Evolutionary conservation across 2,113 vertebrate genomes (phyloP).

Genomic region (Apteryx mantelli): DNA sequence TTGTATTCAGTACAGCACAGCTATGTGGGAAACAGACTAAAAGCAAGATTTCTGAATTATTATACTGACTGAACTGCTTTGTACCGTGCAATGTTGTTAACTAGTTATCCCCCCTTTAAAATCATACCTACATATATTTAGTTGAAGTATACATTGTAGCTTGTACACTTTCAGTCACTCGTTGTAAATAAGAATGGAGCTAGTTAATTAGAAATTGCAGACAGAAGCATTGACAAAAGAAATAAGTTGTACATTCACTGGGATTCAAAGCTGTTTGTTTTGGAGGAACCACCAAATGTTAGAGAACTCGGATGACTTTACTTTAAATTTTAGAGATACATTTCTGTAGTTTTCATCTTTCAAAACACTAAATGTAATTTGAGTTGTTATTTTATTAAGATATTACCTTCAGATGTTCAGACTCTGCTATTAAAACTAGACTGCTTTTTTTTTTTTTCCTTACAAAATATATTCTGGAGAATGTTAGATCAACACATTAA

Average conservation of each 20-base stretch:
- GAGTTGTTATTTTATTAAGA: background rate
- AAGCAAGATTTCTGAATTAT: constrained; percentile 53
- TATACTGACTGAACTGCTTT: constrained; percentile 16
- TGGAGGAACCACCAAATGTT: background rate
- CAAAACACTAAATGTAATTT: background rate
- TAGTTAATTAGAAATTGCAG: constrained; percentile 63
- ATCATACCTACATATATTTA: constrained; percentile 25
- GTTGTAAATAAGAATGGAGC: constrained; percentile 31
- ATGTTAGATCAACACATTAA: background rate
- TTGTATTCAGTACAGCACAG: constrained; percentile 55
- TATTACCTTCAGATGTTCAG: background rate
- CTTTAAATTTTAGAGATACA: background rate
- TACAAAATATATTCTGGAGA: background rate
- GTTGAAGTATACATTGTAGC: constrained; percentile 9
- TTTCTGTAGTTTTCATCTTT: background rate
- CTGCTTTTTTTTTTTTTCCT: background rate
- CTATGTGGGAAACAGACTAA: constrained; percentile 51
- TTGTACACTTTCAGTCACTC: constrained; percentile 10
- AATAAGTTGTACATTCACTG: constrained; percentile 52
- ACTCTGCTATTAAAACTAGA: background rate
- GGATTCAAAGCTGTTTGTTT: constrained; percentile 56
- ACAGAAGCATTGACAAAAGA: constrained; percentile 48
- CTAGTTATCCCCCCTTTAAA: constrained; percentile 50
- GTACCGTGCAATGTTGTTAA: constrained; percentile 24
- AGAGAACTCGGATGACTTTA: background rate